phyloP scores from a whole-genome alignment of 2,113 vertebrate genomes.

The Solea senegalensis region DNA sequence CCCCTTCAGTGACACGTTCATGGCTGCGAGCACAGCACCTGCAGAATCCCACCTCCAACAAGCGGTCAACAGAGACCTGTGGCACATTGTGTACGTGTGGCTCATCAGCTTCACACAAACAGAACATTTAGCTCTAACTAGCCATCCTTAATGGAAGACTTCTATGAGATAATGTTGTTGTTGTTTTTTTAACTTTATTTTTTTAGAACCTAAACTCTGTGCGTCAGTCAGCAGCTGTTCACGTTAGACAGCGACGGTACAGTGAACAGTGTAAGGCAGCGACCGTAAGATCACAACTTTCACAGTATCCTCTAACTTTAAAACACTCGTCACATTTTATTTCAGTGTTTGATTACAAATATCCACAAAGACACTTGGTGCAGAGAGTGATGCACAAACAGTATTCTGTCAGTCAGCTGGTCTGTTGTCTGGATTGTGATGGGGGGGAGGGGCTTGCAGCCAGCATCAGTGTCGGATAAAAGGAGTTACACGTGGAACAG shows the following conservation, averaged over 20 bases:
- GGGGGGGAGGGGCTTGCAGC: background rate
- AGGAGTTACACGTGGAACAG: slow-evolving; percentile 12
- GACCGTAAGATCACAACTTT: slow-evolving; percentile 33
- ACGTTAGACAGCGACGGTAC: slow-evolving; percentile 27
- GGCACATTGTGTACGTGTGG: slow-evolving; percentile 55
- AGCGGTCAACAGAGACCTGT: slow-evolving; percentile 41
- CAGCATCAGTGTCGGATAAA: slow-evolving; percentile 8
- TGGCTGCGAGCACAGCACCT: slow-evolving; percentile 81
- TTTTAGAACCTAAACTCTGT: slow-evolving; percentile 60
- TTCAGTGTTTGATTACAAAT: slow-evolving; percentile 49
- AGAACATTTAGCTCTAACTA: slow-evolving; percentile 78
- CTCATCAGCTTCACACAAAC: slow-evolving; percentile 65
- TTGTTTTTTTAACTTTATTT: slow-evolving; percentile 55
- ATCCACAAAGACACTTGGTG: slow-evolving; percentile 23
- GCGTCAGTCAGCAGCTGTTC: slow-evolving; percentile 60
- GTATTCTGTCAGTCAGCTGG: slow-evolving; percentile 45
- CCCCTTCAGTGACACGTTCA: slow-evolving; percentile 49
- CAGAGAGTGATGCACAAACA: slow-evolving; percentile 37
- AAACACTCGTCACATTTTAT: slow-evolving; percentile 24
- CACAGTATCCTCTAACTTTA: background rate
- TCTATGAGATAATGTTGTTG: slow-evolving; percentile 43
- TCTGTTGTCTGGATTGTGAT: slow-evolving; percentile 15
- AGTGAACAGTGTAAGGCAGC: slow-evolving; percentile 1
- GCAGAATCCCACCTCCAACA: slow-evolving; percentile 64
- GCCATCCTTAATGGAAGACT: slow-evolving; percentile 74